Evolutionary conservation across 2,113 vertebrate genomes (phyloP).

Genomic region (Prunella himalayana): DNA sequence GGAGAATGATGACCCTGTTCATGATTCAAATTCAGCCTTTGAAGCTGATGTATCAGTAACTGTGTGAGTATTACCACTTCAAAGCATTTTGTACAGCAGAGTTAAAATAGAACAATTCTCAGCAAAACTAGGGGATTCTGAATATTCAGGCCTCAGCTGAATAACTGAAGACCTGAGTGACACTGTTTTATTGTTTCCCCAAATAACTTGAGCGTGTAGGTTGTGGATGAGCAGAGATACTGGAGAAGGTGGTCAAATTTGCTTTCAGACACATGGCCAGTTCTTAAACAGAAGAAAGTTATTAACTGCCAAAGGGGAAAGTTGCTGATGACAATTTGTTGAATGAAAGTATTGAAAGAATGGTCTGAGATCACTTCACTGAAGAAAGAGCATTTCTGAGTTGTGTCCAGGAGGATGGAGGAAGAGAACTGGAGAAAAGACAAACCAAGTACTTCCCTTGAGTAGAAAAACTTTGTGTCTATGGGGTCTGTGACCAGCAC

Average conservation of each 20-base stretch:
- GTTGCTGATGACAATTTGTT: neutral
- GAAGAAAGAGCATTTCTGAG: neutral
- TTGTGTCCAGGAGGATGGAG: neutral
- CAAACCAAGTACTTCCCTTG: neutral
- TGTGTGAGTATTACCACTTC: constrained; percentile 47
- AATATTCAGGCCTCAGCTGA: constrained; percentile 12
- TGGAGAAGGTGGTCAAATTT: neutral
- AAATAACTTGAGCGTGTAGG: neutral
- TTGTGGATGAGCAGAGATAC: neutral
- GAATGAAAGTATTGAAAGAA: neutral
- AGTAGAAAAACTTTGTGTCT: neutral
- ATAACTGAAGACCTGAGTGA: neutral
- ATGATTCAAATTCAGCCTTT: constrained; percentile 33
- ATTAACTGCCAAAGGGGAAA: neutral
- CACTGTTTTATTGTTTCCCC: neutral
- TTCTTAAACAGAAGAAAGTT: neutral
- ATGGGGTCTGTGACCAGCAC: neutral
- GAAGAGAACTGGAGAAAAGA: neutral
- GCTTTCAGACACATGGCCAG: neutral
- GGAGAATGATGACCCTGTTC: constrained; percentile 54
- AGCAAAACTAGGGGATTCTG: constrained; percentile 23
- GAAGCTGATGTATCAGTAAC: constrained; percentile 22
- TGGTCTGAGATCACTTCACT: neutral
- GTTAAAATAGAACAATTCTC: constrained; percentile 55
- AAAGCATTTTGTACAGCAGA: constrained; percentile 25